Evolutionary conservation across 2,113 vertebrate genomes (phyloP).

Genomic region (Ciconia boyciana): DNA sequence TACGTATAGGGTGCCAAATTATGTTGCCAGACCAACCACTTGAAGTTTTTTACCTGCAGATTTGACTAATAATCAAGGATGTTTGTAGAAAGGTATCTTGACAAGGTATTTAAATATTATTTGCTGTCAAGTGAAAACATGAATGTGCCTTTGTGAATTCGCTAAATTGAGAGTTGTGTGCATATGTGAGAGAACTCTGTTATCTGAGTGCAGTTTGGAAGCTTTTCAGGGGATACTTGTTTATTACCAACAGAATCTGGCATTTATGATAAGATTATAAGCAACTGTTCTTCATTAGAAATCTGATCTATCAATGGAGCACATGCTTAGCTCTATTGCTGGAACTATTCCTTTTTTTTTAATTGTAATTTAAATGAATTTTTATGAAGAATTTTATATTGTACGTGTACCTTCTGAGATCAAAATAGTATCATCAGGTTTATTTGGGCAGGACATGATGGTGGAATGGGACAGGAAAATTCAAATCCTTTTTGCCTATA

Average conservation of each 20-base stretch:
- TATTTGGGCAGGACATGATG: background rate
- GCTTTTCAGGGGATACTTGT: background rate
- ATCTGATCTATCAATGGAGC: background rate
- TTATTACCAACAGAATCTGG: background rate
- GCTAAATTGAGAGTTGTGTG: background rate
- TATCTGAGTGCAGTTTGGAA: background rate
- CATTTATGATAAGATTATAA: background rate
- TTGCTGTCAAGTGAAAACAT: constrained; percentile 18
- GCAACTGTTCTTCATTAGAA: background rate
- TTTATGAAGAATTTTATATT: background rate
- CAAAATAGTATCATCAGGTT: background rate
- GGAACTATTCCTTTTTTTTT: background rate
- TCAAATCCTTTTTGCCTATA: background rate
- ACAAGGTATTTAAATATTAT: background rate
- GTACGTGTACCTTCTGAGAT: background rate
- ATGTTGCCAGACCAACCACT: constrained; percentile 49
- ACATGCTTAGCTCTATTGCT: background rate
- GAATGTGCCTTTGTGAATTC: background rate
- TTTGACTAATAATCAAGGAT: constrained; percentile 11
- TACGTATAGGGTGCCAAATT: constrained; percentile 64
- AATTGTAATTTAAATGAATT: background rate
- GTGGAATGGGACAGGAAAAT: background rate
- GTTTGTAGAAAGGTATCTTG: background rate
- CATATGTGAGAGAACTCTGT: background rate
- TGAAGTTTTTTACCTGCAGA: constrained; percentile 55